Evolutionary conservation across 2,797 vertebrate genomes (phyloP).

Genomic region (Amazona ochrocephala): DNA sequence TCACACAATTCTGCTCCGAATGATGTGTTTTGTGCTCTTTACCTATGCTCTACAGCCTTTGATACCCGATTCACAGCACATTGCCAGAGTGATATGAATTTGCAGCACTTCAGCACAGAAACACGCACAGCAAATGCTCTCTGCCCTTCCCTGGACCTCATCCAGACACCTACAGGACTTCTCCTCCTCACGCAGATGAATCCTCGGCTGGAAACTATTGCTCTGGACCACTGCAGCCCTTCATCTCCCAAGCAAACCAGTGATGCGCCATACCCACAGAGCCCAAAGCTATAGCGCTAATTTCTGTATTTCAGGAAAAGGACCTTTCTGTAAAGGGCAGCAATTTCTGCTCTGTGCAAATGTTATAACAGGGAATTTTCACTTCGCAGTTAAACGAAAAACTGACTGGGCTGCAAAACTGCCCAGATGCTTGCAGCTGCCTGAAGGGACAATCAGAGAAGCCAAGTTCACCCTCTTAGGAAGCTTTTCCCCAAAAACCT

Average conservation of each 20-base stretch:
- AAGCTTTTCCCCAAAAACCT: background rate
- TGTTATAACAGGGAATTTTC: background rate
- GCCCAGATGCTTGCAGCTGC: background rate
- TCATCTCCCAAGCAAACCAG: background rate
- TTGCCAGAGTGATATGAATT: accelerated
- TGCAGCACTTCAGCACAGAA: background rate
- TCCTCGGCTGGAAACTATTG: background rate
- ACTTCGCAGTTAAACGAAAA: background rate
- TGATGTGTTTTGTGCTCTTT: background rate
- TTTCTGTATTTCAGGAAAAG: background rate
- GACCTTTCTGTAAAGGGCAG: background rate
- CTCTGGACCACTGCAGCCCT: background rate
- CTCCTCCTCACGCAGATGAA: background rate
- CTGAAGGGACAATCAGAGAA: background rate
- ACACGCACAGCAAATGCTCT: accelerated
- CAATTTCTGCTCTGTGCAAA: background rate
- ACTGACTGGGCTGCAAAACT: background rate
- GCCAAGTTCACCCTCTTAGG: background rate
- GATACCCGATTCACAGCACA: accelerated
- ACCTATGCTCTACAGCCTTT: background rate
- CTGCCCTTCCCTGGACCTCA: background rate
- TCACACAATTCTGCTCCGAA: background rate
- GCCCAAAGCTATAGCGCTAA: accelerated
- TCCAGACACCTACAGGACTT: too few species aligned
- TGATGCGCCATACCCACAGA: background rate